A percentile compares a stretch with the other conserved stretches of the same genome.
These are phyloP conservation scores for Megaleporinus macrocephalus DNA, from an alignment of 2,113 vertebrate species.

Conservation along the genomic window DNA sequence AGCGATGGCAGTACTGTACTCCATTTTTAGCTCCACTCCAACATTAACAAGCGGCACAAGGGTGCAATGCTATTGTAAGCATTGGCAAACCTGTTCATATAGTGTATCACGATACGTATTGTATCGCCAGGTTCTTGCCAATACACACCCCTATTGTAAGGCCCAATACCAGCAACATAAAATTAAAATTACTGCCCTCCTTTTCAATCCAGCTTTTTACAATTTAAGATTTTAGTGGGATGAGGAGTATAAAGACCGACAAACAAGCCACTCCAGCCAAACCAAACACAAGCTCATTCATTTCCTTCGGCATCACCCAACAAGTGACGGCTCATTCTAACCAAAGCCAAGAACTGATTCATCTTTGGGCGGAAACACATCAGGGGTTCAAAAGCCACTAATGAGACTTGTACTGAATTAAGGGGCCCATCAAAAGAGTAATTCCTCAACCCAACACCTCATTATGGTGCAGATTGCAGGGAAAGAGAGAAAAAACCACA, in stretches of 20 bases:
- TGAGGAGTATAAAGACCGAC: no score
- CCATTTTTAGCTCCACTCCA: no score
- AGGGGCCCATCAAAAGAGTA: conserved; percentile 47
- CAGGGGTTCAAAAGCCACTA: conserved; percentile 53
- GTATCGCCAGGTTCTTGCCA: no score
- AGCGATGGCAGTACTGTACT: no score
- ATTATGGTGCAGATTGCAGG: conserved; percentile 48
- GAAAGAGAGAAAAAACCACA: conserved; percentile 10
- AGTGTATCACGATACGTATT: no score
- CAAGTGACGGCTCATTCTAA: conserved; percentile 29
- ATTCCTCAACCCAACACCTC: conserved; percentile 50
- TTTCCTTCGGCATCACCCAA: conserved; percentile 6
- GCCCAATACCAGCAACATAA: no score
- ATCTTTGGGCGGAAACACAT: conserved; percentile 43
- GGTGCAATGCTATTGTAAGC: no score
- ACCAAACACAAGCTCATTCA: conserved; percentile 6
- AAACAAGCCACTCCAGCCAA: not conserved
- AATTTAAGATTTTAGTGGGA: no score
- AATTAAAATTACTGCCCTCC: no score
- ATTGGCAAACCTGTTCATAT: no score
- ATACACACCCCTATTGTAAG: no score
- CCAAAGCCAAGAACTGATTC: conserved; percentile 36
- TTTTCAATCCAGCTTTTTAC: not conserved
- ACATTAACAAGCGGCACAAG: no score
- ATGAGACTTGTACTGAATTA: conserved; percentile 46